A percentile compares a stretch with the other conserved stretches of the same genome.
Evolutionary conservation across 2,888 invertebrate genomes (phyloP).

Genomic region (Camponotus fellah): DNA sequence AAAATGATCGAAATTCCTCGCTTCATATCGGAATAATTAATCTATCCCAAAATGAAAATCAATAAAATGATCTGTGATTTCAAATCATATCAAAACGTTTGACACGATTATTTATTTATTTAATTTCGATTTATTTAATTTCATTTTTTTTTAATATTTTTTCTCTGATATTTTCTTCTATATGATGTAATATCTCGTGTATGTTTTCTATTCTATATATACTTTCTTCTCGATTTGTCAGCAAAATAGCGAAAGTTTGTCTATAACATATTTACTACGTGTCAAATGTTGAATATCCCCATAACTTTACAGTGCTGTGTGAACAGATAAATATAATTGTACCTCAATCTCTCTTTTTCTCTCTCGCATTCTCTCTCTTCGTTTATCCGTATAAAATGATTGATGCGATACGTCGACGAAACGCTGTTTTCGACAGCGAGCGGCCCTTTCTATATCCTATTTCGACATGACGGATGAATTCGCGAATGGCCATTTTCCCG

Average conservation of each 20-base stretch:
- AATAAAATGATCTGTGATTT: neutral
- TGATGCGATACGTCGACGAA: conserved; percentile 61
- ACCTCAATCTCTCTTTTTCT: conserved; percentile 1
- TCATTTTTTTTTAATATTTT: neutral
- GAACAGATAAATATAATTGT: conserved; percentile 47
- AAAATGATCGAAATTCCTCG: neutral
- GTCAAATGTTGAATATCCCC: conserved; percentile 36
- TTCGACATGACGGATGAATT: conserved; percentile 76
- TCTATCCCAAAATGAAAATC: neutral
- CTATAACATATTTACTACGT: conserved; percentile 13
- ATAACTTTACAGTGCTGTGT: neutral
- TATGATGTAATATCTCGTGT: neutral
- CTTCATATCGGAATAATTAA: neutral
- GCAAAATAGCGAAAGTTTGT: neutral
- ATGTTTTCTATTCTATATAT: neutral
- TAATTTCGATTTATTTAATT: neutral
- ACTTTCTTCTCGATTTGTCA: neutral
- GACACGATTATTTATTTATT: neutral
- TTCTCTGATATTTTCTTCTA: neutral
- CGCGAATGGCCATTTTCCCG: conserved; percentile 68
- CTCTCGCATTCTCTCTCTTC: neutral
- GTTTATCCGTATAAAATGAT: conserved; percentile 47
- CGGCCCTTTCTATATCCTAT: conserved; percentile 55
- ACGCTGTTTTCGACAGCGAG: conserved; percentile 66
- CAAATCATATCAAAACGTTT: neutral